Evolutionary conservation across 2,797 vertebrate species (phyloP).

Genomic region (Paramormyrops hopkinsi): DNA sequence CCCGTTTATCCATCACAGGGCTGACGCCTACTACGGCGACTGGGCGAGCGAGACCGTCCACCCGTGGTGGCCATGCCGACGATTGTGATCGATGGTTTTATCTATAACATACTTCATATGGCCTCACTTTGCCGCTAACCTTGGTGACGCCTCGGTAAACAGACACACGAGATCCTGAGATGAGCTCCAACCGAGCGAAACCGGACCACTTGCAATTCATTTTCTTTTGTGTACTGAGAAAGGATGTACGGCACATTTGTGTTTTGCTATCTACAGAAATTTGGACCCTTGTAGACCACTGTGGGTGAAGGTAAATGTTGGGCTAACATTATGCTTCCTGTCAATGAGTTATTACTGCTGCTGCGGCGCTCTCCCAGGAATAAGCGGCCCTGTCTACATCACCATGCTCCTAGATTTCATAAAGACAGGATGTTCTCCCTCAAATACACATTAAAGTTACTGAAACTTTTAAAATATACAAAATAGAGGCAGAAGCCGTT

Average conservation of each 20-base stretch:
- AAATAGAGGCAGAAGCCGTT: not conserved
- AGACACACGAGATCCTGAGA: not conserved
- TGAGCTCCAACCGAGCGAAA: not conserved
- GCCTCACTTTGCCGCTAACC: not conserved
- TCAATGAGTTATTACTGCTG: not conserved
- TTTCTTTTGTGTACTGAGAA: not conserved
- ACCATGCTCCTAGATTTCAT: not conserved
- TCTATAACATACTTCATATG: not conserved
- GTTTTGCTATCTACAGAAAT: not conserved
- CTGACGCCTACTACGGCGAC: not conserved
- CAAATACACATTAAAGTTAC: not conserved
- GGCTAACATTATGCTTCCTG: not conserved
- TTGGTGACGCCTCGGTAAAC: not conserved
- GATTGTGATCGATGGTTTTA: slow-evolving; percentile 10
- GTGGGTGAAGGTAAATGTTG: not conserved
- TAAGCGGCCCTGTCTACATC: not conserved
- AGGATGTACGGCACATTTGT: not conserved
- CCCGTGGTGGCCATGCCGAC: not conserved
- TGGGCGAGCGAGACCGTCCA: not conserved
- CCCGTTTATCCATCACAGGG: not conserved
- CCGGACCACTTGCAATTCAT: not conserved
- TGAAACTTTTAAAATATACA: not conserved
- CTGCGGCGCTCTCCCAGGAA: not conserved
- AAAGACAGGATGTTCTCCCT: not conserved
- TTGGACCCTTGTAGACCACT: not conserved